Evolutionary conservation across 2,113 vertebrate species (phyloP).

Genomic region (Puffinus mauretanicus): DNA sequence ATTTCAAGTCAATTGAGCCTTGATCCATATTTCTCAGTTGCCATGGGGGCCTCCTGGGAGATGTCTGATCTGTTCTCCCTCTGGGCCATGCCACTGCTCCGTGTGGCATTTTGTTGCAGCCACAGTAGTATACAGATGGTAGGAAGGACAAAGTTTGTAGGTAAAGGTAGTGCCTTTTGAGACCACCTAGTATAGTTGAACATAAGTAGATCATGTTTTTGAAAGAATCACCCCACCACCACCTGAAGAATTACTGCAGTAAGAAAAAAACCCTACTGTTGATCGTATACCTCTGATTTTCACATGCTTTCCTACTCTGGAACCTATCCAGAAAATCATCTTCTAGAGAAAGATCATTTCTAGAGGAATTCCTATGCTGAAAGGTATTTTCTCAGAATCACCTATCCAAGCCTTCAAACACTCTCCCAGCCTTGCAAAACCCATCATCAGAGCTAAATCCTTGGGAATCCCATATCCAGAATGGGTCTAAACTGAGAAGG

Average conservation of each 20-base stretch:
- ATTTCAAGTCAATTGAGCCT: background rate
- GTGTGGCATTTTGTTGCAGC: background rate
- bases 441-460: background rate
- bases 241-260: background rate
- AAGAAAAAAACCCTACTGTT: background rate
- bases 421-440: background rate
- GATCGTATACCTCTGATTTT: background rate
- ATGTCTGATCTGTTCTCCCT: background rate
- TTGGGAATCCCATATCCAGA: background rate
- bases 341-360: background rate
- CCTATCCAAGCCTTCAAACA: background rate
- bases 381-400: background rate
- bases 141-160: background rate
- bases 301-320: background rate
- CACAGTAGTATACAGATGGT: background rate
- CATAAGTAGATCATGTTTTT: background rate
- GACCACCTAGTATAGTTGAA: background rate
- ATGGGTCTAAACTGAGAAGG: background rate
- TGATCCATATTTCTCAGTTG: background rate
- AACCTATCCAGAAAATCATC: background rate
- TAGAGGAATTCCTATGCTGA: background rate
- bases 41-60: background rate
- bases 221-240: background rate
- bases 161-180: background rate
- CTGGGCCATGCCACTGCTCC: background rate